These are phyloP conservation scores for Actinia tenebrosa DNA, from an alignment of 64 coral and sea anemone genomes.

Conservation along the genomic window DNA sequence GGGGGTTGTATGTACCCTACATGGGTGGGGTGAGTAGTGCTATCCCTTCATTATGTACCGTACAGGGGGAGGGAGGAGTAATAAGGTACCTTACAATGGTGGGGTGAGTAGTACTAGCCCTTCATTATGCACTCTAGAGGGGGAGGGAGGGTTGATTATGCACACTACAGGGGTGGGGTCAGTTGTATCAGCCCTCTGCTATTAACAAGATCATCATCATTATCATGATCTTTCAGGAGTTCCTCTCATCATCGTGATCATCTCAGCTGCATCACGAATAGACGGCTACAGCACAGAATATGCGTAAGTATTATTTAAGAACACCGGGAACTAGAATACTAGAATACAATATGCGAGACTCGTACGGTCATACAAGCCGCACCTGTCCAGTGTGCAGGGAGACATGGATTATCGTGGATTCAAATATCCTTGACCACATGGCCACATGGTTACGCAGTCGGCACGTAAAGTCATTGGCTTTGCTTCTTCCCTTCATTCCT, in stretches of 20 bases:
- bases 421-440: too few relatives aligned
- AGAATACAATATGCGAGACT: too few relatives aligned
- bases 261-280: conserved; percentile 78
- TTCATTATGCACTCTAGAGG: too few relatives aligned
- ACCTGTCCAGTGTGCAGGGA: too few relatives aligned
- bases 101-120: background rate
- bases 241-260: conserved; percentile 71
- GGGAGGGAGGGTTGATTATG: background rate
- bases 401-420: too few relatives aligned
- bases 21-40: conserved; percentile 63
- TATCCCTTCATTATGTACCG: background rate
- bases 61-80: too few relatives aligned
- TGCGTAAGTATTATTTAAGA: conserved; percentile 47
- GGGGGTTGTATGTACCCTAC: background rate
- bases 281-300: conserved; percentile 56
- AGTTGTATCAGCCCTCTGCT: background rate
- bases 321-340: background rate
- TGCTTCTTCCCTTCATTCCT: too few relatives aligned
- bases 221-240: conserved; percentile 20
- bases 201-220: background rate
- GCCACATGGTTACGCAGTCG: too few relatives aligned
- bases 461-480: too few relatives aligned
- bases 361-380: too few relatives aligned
- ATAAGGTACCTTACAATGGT: background rate
- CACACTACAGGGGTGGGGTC: background rate